phyloP scores from a whole-genome alignment of 2,888 invertebrate species.

The Cybosia mesomella region DNA sequence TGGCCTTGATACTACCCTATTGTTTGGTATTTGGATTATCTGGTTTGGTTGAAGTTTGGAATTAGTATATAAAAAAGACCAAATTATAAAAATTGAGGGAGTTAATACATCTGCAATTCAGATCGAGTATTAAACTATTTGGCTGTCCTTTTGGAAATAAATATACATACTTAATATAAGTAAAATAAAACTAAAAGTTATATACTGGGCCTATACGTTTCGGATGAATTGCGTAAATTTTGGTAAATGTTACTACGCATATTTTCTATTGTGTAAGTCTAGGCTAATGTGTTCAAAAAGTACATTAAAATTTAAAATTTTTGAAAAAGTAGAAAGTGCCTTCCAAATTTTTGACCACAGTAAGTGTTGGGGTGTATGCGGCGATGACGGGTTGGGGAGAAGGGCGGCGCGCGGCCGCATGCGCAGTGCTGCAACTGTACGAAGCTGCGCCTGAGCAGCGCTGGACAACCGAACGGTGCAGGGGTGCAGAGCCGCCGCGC shows the following conservation, averaged over 20 bases:
- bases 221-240: conserved; percentile 84
- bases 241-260: conserved; percentile 87
- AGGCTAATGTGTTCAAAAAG: conserved; percentile 92
- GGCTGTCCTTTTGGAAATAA: conserved; percentile 86
- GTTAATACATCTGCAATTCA: conserved; percentile 79
- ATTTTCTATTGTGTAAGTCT: conserved; percentile 88
- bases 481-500: conserved; percentile 23
- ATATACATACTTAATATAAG: conserved; percentile 71
- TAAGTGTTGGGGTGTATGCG: conserved; percentile 88
- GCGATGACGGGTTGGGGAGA: conserved; percentile 77
- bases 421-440: not conserved
- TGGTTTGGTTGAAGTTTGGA: conserved; percentile 84
- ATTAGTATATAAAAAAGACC: conserved; percentile 84
- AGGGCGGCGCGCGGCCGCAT: conserved; percentile 52
- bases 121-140: conserved; percentile 83
- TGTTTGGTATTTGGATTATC: conserved; percentile 82
- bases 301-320: conserved; percentile 84
- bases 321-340: conserved; percentile 93
- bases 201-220: conserved; percentile 84
- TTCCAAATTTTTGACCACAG: conserved; percentile 90
- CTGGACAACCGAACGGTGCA: not conserved
- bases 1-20: conserved; percentile 86
- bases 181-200: conserved; percentile 72
- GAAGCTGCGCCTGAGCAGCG: not conserved
- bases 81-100: conserved; percentile 75